These are phyloP conservation scores for Eucera pruinosa DNA, from an alignment of 2,888 invertebrate genomes.

Conservation along the genomic window DNA sequence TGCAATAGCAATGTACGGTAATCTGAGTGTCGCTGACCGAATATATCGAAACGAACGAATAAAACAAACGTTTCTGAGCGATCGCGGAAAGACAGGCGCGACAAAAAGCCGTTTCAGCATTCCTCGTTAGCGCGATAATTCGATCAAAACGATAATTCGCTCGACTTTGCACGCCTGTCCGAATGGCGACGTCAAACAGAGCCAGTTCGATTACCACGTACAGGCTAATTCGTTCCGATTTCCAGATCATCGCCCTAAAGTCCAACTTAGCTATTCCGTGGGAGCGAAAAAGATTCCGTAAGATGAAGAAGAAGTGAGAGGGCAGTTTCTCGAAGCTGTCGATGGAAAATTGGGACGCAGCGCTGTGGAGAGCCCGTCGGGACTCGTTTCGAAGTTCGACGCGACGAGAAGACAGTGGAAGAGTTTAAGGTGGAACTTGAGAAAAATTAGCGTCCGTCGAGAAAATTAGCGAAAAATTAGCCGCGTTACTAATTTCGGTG, in stretches of 20 bases:
- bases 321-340: conserved; percentile 28
- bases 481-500: not conserved
- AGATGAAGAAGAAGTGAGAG: not conserved
- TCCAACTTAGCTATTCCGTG: not conserved
- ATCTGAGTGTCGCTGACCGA: not conserved
- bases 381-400: conserved; percentile 45
- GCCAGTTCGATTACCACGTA: conserved; percentile 21
- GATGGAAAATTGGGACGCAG: conserved; percentile 57
- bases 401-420: conserved; percentile 43
- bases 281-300: not conserved
- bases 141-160: conserved; percentile 40
- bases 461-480: conserved; percentile 18
- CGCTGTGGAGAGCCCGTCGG: conserved; percentile 30
- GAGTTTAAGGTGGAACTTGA: conserved; percentile 34
- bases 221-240: conserved; percentile 19
- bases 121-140: conserved; percentile 23
- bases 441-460: conserved; percentile 37
- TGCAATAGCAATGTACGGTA: no score
- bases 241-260: not conserved
- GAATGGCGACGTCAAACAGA: conserved; percentile 38
- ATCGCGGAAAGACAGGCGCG: not conserved
- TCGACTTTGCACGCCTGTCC: conserved; percentile 29
- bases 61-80: conserved; percentile 4
- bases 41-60: not conserved
- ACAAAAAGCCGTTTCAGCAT: not conserved